Evolutionary conservation across 1,140 invertebrate genomes (phyloP).

Genomic region (Heterodera schachtii): DNA sequence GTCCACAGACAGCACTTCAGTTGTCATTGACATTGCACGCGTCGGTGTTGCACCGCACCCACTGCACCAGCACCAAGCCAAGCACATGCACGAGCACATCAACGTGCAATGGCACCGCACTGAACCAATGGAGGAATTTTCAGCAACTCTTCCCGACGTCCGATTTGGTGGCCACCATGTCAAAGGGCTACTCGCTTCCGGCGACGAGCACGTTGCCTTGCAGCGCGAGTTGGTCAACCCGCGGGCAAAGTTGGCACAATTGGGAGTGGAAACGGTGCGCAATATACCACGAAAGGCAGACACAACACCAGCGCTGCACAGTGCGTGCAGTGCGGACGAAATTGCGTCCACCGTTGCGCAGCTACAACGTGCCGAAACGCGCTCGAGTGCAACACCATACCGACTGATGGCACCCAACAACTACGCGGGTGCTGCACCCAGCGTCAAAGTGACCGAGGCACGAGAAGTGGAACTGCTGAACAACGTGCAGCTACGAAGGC

Average conservation of each 20-base stretch:
- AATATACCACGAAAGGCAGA: conserved; percentile 1
- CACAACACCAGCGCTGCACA: conserved; percentile 21
- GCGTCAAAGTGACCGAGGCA: conserved; percentile 44
- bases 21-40: conserved; percentile 24
- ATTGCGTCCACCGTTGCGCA: conserved; percentile 27
- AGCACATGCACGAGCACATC: conserved; percentile 31
- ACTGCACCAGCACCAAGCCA: conserved; percentile 29
- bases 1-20: background rate
- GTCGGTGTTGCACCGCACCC: conserved; percentile 12
- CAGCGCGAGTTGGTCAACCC: conserved; percentile 21
- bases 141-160: conserved; percentile 25
- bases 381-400: background rate
- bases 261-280: background rate
- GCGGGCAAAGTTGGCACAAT: background rate
- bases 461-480: conserved; percentile 50
- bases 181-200: conserved; percentile 3
- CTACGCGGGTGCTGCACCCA: conserved; percentile 31
- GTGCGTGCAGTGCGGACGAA: conserved; percentile 14
- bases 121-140: conserved; percentile 29
- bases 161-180: conserved; percentile 25
- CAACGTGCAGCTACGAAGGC: conserved; percentile 44
- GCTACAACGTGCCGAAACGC: conserved; percentile 32
- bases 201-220: conserved; percentile 12
- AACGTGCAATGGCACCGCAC: conserved; percentile 30
- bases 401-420: conserved; percentile 25